Evolutionary conservation across 2,113 vertebrate species (phyloP), one percentile per base, ranked within the genome.

Genomic region (Glareola pratincola): DNA sequence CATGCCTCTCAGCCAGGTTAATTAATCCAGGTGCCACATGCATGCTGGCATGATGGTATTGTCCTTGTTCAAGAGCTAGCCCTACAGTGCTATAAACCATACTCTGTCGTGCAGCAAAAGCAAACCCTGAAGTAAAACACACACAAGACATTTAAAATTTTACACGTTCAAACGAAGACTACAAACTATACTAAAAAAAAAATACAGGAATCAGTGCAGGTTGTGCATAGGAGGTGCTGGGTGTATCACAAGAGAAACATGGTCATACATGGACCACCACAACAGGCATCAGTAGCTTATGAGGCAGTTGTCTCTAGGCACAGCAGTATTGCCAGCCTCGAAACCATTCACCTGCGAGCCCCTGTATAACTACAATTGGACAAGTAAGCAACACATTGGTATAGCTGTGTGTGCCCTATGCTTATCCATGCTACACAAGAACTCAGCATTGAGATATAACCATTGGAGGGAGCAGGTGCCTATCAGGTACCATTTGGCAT

Each of bases 351-450:
- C 39, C 24, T 8, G 0, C 39, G 24, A 43, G 18, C 50, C 23
- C n/a, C 56, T 75, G 12, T 48, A 20, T 27, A 75, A 75, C 14
- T 23, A 34, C 17, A 60, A 29, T 36, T 19, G 75, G 21, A 22
- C 29, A 24, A 3, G 10, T 3, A 51, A 60, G 27, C 23, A 34
- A 23, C 2, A 1, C 10, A 5, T 4, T 29, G 45, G 12, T 39
- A 32, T 7, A 60, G 24, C 56, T 71, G 14, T 15, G 32, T 15
- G 5, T n/a, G 10, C 5, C 32, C 51, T 47, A 3, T 21, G 12
- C 22, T 85, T 41, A 37, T 26, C 12, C 43, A 54, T 1, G 5
- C 21, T 39, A 24, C 15, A 12, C 41, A 72, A 4, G 18, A 79
- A 41, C 26, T n/a, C 36, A 23, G 20, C 41, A 81, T 77, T 62